phyloP scores from a whole-genome alignment of 64 coral and sea anemone species.

The Porites australiensis region DNA sequence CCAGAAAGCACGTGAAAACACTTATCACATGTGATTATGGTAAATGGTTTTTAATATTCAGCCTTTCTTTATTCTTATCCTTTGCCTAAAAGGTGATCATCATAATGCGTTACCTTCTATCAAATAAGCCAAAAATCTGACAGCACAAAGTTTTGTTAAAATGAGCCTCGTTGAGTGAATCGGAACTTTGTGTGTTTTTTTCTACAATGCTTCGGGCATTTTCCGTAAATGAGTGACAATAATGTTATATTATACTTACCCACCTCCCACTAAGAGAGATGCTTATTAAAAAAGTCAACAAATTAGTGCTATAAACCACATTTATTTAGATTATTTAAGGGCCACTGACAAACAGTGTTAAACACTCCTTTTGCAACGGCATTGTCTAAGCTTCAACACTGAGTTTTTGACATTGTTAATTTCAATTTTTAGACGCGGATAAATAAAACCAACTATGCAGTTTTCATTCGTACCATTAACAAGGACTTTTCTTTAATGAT shows the following conservation, averaged over 20 bases:
- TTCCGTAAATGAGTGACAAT: not conserved
- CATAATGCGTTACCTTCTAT: not conserved
- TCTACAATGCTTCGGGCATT: not conserved
- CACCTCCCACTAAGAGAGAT: not conserved
- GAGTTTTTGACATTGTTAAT: not conserved
- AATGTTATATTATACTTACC: not conserved
- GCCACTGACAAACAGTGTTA: not conserved
- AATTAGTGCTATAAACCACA: constrained; percentile 31
- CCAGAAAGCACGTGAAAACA: constrained; percentile 14
- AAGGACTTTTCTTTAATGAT: too few species aligned
- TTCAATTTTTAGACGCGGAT: not conserved
- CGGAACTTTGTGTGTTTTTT: not conserved
- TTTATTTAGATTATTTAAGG: constrained; percentile 2
- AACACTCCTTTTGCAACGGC: constrained; percentile 1
- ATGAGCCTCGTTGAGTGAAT: not conserved
- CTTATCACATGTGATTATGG: not conserved
- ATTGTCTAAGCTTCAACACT: not conserved
- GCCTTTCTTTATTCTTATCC: not conserved
- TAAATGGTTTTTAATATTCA: not conserved
- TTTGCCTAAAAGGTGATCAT: not conserved
- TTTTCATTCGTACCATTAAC: not conserved
- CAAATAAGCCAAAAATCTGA: not conserved
- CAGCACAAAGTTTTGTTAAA: not conserved
- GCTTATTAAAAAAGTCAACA: constrained; percentile 52
- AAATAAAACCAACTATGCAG: not conserved